These are phyloP conservation scores for Peromyscus melanophrys DNA, from an alignment of 2,797 vertebrate species.

Conservation along the genomic window DNA sequence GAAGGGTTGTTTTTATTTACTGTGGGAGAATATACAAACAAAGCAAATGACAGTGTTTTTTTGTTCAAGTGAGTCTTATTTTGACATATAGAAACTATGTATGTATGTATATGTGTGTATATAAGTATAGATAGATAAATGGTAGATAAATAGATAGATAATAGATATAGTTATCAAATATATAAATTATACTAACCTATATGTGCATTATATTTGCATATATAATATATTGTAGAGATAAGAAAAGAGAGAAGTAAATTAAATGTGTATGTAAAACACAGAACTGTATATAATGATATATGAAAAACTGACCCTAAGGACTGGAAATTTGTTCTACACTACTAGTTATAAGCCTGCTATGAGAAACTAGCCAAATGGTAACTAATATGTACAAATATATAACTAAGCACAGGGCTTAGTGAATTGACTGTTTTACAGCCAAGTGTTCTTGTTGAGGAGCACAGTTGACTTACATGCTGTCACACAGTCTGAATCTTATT, in stretches of 20 bases:
- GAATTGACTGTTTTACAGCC: background rate
- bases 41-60: background rate
- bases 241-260: background rate
- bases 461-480: slow-evolving; percentile 24
- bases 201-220: background rate
- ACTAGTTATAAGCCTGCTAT: background rate
- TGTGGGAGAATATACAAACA: background rate
- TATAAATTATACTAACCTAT: background rate
- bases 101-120: background rate
- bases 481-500: background rate
- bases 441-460: slow-evolving; percentile 30
- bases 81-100: background rate
- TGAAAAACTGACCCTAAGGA: background rate
- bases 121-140: background rate
- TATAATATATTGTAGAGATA: background rate
- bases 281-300: background rate
- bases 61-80: background rate
- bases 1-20: background rate
- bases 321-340: background rate
- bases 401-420: slow-evolving; percentile 38
- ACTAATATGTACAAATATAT: slow-evolving; percentile 49
- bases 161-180: background rate
- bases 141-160: background rate
- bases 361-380: slow-evolving; percentile 23
- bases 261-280: background rate